A percentile compares a stretch with the other conserved stretches of the same genome.
phyloP scores from a whole-genome alignment of 2,888 invertebrate species.

The Drosophila incognita region DNA sequence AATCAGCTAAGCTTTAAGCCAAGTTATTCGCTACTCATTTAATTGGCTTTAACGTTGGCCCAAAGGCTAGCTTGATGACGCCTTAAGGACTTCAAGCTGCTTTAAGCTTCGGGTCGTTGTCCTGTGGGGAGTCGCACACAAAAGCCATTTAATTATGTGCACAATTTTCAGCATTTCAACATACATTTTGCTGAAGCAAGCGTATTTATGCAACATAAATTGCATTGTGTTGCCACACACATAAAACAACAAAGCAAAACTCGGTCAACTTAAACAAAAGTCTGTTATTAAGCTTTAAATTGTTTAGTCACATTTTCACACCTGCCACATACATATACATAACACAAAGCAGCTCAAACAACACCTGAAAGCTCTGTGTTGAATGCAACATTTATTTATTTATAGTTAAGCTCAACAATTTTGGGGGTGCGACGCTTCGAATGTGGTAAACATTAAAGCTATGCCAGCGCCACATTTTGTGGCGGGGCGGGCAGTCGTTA shows the following conservation, averaged over 20 bases:
- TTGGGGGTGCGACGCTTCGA: not conserved
- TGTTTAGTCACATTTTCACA: not conserved
- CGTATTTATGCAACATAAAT: not conserved
- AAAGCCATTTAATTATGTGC: not conserved
- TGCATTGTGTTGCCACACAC: not conserved
- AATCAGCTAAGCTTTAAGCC: not conserved
- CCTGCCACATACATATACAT: not conserved
- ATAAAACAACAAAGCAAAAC: not conserved
- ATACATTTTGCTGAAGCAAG: not conserved
- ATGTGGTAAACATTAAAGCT: constrained; percentile 19
- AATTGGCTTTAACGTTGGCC: not conserved
- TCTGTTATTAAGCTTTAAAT: not conserved
- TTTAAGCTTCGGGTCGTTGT: not conserved
- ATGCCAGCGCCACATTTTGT: constrained; percentile 29
- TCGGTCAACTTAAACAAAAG: not conserved
- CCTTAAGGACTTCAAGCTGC: not conserved
- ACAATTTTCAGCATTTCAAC: not conserved
- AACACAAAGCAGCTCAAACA: not conserved
- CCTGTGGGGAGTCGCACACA: not conserved
- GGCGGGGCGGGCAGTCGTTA: constrained; percentile 4
- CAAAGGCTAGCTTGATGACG: not conserved
- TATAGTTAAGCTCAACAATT: constrained; percentile 5
- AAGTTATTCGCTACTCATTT: not conserved
- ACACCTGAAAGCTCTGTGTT: not conserved
- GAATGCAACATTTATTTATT: not conserved